Evolutionary conservation across 2,797 vertebrate genomes (phyloP).

Genomic region (Anableps anableps): DNA sequence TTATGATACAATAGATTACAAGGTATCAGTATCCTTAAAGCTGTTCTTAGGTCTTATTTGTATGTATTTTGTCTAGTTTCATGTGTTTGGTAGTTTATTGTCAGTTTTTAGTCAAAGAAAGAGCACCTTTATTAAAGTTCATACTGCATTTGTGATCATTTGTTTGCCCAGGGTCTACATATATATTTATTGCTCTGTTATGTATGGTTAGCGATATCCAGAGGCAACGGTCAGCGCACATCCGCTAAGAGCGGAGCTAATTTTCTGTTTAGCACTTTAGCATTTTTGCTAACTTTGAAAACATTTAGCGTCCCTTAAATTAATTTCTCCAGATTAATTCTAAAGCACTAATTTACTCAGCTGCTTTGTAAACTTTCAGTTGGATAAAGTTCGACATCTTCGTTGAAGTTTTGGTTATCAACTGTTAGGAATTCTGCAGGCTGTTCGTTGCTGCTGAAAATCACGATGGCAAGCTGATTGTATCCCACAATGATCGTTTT

Average conservation of each 20-base stretch:
- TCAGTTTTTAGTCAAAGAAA: slow-evolving; percentile 42
- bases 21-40: slow-evolving; percentile 31
- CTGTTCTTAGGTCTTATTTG: slow-evolving; percentile 64
- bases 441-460: slow-evolving; percentile 1
- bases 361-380: neutral
- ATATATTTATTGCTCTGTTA: slow-evolving; percentile 76
- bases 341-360: neutral
- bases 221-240: neutral
- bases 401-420: neutral
- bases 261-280: neutral
- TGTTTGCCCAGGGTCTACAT: slow-evolving; percentile 29
- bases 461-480: slow-evolving; percentile 8
- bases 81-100: slow-evolving; percentile 44
- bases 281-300: neutral
- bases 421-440: neutral
- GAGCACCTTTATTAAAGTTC: slow-evolving; percentile 53
- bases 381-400: no score
- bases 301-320: neutral
- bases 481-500: slow-evolving; percentile 5
- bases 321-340: neutral
- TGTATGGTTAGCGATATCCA: neutral
- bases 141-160: slow-evolving; percentile 54
- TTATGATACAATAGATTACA: slow-evolving; percentile 25
- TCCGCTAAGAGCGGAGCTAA: neutral
- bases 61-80: slow-evolving; percentile 72